These are phyloP conservation scores for Cheumatopsyche charites DNA, from an alignment of 1,140 invertebrate genomes.

Conservation along the genomic window DNA sequence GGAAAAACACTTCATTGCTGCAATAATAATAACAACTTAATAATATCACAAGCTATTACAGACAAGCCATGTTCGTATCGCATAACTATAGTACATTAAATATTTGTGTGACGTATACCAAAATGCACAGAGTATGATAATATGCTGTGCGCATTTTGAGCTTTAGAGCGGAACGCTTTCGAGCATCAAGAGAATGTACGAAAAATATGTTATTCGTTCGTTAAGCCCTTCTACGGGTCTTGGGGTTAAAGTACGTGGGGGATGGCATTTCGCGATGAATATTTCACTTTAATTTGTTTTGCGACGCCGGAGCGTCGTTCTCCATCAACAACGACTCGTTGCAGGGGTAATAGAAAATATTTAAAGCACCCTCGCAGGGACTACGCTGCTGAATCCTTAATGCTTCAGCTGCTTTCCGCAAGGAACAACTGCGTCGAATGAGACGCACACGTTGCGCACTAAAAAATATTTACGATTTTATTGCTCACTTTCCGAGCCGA, in stretches of 20 bases:
- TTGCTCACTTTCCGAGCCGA: no score
- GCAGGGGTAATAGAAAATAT: constrained; percentile 38
- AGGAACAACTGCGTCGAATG: constrained; percentile 3
- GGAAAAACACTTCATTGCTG: constrained; percentile 42
- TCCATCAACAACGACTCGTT: neutral
- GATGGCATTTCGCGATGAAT: constrained; percentile 20
- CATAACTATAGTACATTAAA: neutral
- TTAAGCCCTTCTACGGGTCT: no score
- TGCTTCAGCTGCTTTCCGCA: neutral
- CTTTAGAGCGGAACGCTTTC: no score
- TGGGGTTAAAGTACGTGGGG: neutral
- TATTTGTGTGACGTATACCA: neutral
- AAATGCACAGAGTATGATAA: neutral
- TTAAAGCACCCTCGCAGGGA: constrained; percentile 27
- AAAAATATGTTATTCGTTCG: no score
- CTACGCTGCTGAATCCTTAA: constrained; percentile 31
- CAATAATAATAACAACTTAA: constrained; percentile 13
- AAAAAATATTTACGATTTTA: no score
- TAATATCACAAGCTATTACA: neutral
- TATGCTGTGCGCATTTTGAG: no score
- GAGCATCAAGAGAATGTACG: no score
- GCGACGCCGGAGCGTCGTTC: neutral
- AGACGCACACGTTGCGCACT: neutral
- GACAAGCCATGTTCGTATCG: no score
- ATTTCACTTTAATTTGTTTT: constrained; percentile 35